Base-by-base conservation (phyloP, 2,113 vertebrate genomes). In the Salvator merianae region DNA sequence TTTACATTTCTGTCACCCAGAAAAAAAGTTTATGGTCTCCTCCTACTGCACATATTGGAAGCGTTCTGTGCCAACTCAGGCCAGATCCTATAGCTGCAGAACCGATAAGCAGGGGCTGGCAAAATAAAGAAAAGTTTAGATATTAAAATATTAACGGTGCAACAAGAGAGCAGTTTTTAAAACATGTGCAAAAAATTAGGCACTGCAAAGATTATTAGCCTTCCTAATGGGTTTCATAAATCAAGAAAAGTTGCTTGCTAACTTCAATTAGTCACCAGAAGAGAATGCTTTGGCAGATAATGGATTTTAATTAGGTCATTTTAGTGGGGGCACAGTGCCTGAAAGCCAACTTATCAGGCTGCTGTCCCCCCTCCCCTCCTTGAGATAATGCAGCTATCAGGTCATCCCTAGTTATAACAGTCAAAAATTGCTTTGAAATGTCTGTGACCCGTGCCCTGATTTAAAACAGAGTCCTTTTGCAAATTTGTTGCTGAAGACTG, bases 1-100 rank as follows among this genome's bases (percentile, higher is more conserved):
- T 90, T 96, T 96, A 99, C 97, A 98, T 97, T 94, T 99, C 98
- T 8, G 99, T 99, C 95, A 98, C 94, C 98, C 98, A 99, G 87
- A 99, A 99, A 74, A 96, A 96, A 72, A 99, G 96, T 91, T 98
- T 99, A 92, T 97, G 97, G 92, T 99, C 97, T 79, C 97, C 96
- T 47, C 98, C 98, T 0, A 98, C 94, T 71, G 95, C 98, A 77
- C 98, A 99, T 32, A 99, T 94, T 2, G 98, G 98, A 79, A 99
- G 96, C 12, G 96, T 97, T 88, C 97, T 96, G 50, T 99, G 98
- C 99, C 99, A 99, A 79, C 98, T 99, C 79, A 99, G 96, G 81
- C 98, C 97, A 30, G 98, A 98, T 86, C 98, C 98, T 24, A 99
- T 95, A 0, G 96, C 66, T 71, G 97, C 96, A 20, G 97, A 97